A percentile compares a stretch with the other conserved stretches of the same genome.
Conservation (phyloP, 2,797 vertebrate species). For the Parauchenoglanis punctatus region DNA sequence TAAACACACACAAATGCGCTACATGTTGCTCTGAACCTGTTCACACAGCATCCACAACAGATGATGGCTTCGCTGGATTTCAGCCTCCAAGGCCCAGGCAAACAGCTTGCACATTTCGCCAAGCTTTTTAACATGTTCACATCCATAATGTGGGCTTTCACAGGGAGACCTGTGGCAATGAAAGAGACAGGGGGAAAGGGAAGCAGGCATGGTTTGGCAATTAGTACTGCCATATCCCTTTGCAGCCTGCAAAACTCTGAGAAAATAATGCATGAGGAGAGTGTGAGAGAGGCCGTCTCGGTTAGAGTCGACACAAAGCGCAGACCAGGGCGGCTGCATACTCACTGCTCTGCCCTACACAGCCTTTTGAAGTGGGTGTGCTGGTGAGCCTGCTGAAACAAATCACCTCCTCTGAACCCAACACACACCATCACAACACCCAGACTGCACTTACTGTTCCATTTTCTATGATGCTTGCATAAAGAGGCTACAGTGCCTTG, state of each 20-base stretch:
- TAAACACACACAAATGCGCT: slow-evolving; percentile 57
- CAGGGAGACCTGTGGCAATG: slow-evolving; percentile 15
- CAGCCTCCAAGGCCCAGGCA: slow-evolving; percentile 29
- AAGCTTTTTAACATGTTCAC: slow-evolving; percentile 29
- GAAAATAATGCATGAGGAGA: slow-evolving; percentile 73
- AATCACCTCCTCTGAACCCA: slow-evolving; percentile 65
- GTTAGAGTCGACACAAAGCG: slow-evolving; percentile 59
- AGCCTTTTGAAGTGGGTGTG: slow-evolving; percentile 71
- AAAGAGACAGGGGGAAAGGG: slow-evolving; percentile 24
- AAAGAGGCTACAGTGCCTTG: slow-evolving; percentile 8
- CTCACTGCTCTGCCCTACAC: slow-evolving; percentile 62
- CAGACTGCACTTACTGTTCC: slow-evolving; percentile 16
- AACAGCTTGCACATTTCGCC: slow-evolving; percentile 30
- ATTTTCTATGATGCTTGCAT: slow-evolving; percentile 5
- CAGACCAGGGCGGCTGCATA: slow-evolving; percentile 33
- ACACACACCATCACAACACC: slow-evolving; percentile 46
- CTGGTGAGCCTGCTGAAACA: slow-evolving; percentile 65
- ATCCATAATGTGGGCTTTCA: background rate
- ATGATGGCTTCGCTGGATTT: slow-evolving; percentile 30
- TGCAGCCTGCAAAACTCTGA: slow-evolving; percentile 71
- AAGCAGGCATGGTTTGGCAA: slow-evolving; percentile 38
- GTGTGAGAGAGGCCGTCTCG: slow-evolving; percentile 47
- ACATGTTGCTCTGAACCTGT: slow-evolving; percentile 30
- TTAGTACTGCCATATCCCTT: slow-evolving; percentile 64
- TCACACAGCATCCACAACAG: slow-evolving; percentile 39